These are phyloP conservation scores for Hypena proboscidalis DNA, from an alignment of 2,888 invertebrate species.

Conservation along the genomic window DNA sequence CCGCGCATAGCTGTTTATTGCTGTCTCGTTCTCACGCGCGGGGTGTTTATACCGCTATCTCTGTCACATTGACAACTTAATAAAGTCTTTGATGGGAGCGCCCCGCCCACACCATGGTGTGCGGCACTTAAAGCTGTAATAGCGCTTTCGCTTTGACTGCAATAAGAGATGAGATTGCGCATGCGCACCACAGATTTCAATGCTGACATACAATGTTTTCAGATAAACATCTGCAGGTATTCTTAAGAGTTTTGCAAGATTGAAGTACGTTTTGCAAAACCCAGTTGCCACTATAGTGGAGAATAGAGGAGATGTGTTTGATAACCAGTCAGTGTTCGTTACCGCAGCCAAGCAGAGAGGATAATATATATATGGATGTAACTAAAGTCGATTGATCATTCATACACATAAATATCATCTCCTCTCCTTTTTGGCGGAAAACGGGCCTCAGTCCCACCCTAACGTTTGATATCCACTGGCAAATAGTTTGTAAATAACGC, in stretches of 20 bases:
- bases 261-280: too few species aligned
- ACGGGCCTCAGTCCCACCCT: too few species aligned
- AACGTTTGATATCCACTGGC: too few species aligned
- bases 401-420: too few species aligned
- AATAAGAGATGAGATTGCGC: slow-evolving; percentile 33
- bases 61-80: slow-evolving; percentile 70
- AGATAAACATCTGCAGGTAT: not conserved
- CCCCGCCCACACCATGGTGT: slow-evolving; percentile 56
- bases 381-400: too few species aligned
- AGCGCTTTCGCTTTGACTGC: slow-evolving; percentile 31
- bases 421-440: too few species aligned
- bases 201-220: slow-evolving; percentile 8
- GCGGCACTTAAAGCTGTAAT: slow-evolving; percentile 42
- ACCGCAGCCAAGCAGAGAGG: too few species aligned
- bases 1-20: slow-evolving; percentile 53
- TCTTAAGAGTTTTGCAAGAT: not conserved
- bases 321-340: too few species aligned
- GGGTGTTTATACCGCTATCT: slow-evolving; percentile 48
- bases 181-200: slow-evolving; percentile 26
- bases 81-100: slow-evolving; percentile 56
- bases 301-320: too few species aligned
- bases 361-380: too few species aligned
- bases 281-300: too few species aligned
- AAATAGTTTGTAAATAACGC: too few species aligned
- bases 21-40: slow-evolving; percentile 43